phyloP scores from a whole-genome alignment of 2,888 invertebrate genomes.

The Melieria crassipennis region DNA sequence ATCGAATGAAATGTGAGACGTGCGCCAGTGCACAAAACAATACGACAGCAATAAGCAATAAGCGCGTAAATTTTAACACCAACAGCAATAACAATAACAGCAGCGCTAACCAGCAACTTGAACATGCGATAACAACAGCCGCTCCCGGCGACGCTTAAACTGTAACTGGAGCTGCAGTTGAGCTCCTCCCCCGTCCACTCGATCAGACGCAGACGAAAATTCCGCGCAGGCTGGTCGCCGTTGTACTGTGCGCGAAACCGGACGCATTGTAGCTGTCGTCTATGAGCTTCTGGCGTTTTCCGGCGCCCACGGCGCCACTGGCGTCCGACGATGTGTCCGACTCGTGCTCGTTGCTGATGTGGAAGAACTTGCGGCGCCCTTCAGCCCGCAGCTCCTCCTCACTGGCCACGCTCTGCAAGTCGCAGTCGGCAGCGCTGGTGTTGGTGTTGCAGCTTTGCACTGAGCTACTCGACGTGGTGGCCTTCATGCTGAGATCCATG shows the following conservation, averaged over 20 bases:
- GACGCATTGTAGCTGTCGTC: conserved; percentile 37
- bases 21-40: too few relatives aligned
- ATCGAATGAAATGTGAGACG: too few relatives aligned
- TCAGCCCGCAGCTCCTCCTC: conserved; percentile 49
- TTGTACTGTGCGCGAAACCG: conserved; percentile 21
- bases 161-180: too few relatives aligned
- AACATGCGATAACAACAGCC: too few relatives aligned
- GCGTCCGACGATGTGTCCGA: conserved; percentile 41
- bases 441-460: conserved; percentile 55
- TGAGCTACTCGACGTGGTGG: conserved; percentile 22
- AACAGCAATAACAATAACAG: too few relatives aligned
- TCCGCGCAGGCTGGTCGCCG: conserved; percentile 17
- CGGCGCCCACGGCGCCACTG: conserved; percentile 39
- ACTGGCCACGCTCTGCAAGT: conserved; percentile 49
- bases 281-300: conserved; percentile 56
- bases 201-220: conserved; percentile 18
- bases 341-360: conserved; percentile 47
- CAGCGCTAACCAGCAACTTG: too few relatives aligned
- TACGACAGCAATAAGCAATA: too few relatives aligned
- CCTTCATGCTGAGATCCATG: conserved; percentile 78
- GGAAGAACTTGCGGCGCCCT: conserved; percentile 55
- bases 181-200: not conserved
- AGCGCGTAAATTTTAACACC: too few relatives aligned
- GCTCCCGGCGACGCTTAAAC: too few relatives aligned
- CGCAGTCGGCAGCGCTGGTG: conserved; percentile 50